Base-by-base conservation (phyloP, 1,140 invertebrate species). In the Charaxes varanes region DNA sequence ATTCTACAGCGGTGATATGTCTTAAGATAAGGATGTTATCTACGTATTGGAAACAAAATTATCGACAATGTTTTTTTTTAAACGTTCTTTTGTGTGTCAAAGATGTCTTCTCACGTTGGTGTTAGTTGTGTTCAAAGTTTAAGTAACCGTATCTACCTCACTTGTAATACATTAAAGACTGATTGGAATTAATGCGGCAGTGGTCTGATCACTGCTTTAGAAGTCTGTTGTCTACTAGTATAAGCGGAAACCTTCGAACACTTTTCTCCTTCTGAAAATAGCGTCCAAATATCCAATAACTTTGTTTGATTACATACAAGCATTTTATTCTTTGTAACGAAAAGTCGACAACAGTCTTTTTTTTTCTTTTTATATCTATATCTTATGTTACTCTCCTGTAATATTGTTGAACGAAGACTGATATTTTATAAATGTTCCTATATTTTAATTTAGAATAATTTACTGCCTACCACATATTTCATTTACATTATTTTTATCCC, bases 391-490 rank as follows among this genome's bases (percentile, higher is more conserved):
- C 51, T 63, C 58, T 72, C 70, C 65, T 72, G 64, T 74, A 77
- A 76, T 68, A 69, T 70, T 79, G 62, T 73, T 74, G 60, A 74
- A 66, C 55, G 64, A 78, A 83, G 79, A 83, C 79, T 83, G 79
- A 83, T 73, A 70, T 76, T 76, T 81, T 80, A 74, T 79, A 76
- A 67, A 77, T 80, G 79, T 83, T 83, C 79, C 79, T 83, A 83
- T 83, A 79, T 80, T 83, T 77, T 81, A 77, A 73, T 80, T 83
- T 83, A 83, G 73, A 74, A 77, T 81, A 79, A 77, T 79, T 81
- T 78, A 73, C 69, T 72, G 62, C 64, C 62, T 77, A 68, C 65
- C 62, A 64, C 67, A 61, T 6, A 17, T 68, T 74, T 72, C 59
- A 55, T 73, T 78, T 69, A 66, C 56, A 61, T 73, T 62, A 67